Evolutionary conservation across 2,797 vertebrate species (phyloP), one percentile per base, ranked within the genome.

Genomic region (Ambastaia sidthimunki): DNA sequence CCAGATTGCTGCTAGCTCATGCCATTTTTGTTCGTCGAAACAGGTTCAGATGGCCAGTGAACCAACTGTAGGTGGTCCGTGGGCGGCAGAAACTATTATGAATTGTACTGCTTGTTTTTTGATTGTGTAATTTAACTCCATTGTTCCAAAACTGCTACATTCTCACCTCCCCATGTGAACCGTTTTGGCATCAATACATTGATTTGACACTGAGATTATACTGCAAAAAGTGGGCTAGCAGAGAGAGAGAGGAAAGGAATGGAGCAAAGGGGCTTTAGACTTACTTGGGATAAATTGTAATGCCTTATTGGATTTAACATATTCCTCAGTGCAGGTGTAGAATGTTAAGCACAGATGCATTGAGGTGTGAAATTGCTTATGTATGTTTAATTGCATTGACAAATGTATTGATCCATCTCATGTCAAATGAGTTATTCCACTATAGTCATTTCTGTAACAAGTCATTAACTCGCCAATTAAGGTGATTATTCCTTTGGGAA

Each of bases 341-440:
- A 67, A 57, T 77, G 78, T 78, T 71, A 74, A 59, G 73, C 76
- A 67, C 60, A 74, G 65, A 50, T 60, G 44, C 57, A 28, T 23
- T 79, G 82, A 76, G 78, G 76, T 73, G 66, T 83, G 82, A 83
- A 83, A 86, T 85, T 83, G 83, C 71, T 82, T 84, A 74, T 84
- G 67, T 84, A 66, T 81, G 82, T 69, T 85, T 82, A 86, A 83
- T 68, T 82, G 76, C 76, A 85, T 85, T 65, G 83, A 82, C 78
- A 78, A 71, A 54, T 72, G 50, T 77, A 85, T 85, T 69, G 85
- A 85, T 81, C 71, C 70, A 75, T 47, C 15, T 18, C 19, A 70
- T 63, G 74, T 70, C 63, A 47, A 44, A 57, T 0, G 54, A 71
- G 57, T 48, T 62, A 84, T 83, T 77, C 72, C 34, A 15, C 68